Evolutionary conservation across 2,888 invertebrate genomes (phyloP).

Genomic region (Galerucella calmariensis): DNA sequence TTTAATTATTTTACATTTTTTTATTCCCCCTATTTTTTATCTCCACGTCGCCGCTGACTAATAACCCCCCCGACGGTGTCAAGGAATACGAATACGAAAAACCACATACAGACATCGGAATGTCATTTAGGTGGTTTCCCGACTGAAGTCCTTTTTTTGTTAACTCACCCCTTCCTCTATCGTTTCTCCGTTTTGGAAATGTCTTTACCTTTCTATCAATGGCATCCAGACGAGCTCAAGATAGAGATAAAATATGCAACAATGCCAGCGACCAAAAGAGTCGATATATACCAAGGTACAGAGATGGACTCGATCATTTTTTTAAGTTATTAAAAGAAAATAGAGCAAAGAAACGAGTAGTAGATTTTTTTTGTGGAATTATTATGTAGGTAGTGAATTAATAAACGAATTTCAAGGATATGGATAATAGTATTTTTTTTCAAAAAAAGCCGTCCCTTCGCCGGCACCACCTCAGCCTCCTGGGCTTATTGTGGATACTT

Average conservation of each 20-base stretch:
- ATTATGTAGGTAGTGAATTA: too few relatives aligned
- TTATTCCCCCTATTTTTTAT: too few relatives aligned
- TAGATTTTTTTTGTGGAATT: too few relatives aligned
- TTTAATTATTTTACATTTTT: too few relatives aligned
- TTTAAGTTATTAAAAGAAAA: too few relatives aligned
- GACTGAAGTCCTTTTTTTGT: slow-evolving; percentile 55
- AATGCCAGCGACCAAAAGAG: slow-evolving; percentile 27
- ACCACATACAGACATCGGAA: slow-evolving; percentile 58
- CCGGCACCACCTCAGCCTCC: too few relatives aligned
- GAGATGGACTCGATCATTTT: not conserved
- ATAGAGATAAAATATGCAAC: slow-evolving; percentile 46
- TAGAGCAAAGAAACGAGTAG: too few relatives aligned
- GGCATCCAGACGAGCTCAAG: slow-evolving; percentile 29
- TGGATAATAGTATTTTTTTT: too few relatives aligned
- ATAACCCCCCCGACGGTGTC: slow-evolving; percentile 15
- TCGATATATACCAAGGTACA: not conserved
- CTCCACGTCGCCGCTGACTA: not conserved
- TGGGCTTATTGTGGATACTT: too few relatives aligned
- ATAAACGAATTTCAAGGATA: too few relatives aligned
- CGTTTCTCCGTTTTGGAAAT: too few relatives aligned
- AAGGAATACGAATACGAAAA: slow-evolving; percentile 38
- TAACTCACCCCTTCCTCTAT: slow-evolving; percentile 50
- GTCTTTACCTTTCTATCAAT: slow-evolving; percentile 28
- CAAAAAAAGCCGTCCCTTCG: too few relatives aligned
- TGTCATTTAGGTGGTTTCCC: slow-evolving; percentile 58